Base-by-base conservation (phyloP, 2,113 vertebrate species). In the Chaetops frenatus region DNA sequence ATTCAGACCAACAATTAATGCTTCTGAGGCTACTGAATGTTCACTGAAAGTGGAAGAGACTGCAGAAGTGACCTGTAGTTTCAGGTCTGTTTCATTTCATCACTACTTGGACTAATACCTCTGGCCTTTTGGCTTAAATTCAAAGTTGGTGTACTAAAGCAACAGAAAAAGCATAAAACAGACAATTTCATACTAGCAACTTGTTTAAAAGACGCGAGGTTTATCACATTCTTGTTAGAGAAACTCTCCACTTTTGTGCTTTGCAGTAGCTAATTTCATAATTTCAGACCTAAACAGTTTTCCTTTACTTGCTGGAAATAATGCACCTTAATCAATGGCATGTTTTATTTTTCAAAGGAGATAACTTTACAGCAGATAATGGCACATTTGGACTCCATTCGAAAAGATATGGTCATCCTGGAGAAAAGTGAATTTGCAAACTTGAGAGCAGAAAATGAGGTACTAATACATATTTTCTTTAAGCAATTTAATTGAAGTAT, bases 381-480 rank as follows among this genome's bases (percentile, higher is more conserved):
- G 98, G 98, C 99, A 76, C 99, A 99, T 81, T 97, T 99, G 94
- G 99, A 99, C 94, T 98, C 99, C 56, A 98, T 99, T 95, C 98
- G 99, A 78, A 99, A 99, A 97, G 99, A 99, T 95, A 99, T 99
- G 99, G 99, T 99, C 95, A 99, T 99, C 94, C 97, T 99, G 97
- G 99, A 99, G 96, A 99, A 99, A 95, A 99, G 99, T 94, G 99
- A 99, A 97, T 99, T 99, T 96, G 98, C 99, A 80, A 99, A 98
- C 96, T 98, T 99, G 45, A 98, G 99, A 80, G 98, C 99, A 13
- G 99, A 99, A 61, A 99, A 99, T 84, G 97, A 98, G 97, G 99
- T 99, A 98, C 64, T 65, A 60, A 18, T 50, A 24, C 8, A 5
- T 81, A 51, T 91, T 90, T 45, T 62, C 87, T 70, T 61, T 74